Evolutionary conservation across 2,888 invertebrate species (phyloP).

Genomic region (Seladonia tumulorum): DNA sequence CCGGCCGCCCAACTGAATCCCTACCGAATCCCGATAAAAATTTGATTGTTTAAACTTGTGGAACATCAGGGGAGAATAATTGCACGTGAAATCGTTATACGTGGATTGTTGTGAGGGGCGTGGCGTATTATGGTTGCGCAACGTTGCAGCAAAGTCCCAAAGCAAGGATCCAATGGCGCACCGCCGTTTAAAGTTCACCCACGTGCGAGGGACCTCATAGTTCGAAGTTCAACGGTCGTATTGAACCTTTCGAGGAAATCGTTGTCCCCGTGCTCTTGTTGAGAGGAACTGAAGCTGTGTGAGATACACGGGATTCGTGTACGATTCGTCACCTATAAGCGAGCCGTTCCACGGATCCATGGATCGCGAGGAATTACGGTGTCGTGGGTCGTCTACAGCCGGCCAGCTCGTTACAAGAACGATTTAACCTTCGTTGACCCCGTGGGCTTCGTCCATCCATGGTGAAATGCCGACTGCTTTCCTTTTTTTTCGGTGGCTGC

Average conservation of each 20-base stretch:
- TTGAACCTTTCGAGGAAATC: not conserved
- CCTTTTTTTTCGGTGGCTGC: conserved; percentile 42
- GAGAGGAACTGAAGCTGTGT: not conserved
- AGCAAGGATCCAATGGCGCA: not conserved
- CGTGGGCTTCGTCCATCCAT: conserved; percentile 47
- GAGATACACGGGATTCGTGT: conserved; percentile 35
- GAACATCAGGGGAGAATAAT: not conserved
- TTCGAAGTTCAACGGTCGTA: conserved; percentile 1
- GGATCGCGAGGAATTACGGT: conserved; percentile 51
- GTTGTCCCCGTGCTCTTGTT: not conserved
- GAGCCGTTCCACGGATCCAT: not conserved
- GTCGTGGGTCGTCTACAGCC: conserved; percentile 66
- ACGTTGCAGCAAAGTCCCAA: not conserved
- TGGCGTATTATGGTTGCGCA: not conserved
- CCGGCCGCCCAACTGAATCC: no score
- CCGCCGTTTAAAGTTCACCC: not conserved
- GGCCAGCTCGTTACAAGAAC: conserved; percentile 75
- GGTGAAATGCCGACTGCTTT: conserved; percentile 48
- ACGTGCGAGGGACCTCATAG: not conserved
- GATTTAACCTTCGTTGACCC: conserved; percentile 82
- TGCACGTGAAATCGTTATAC: not conserved
- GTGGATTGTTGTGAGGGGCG: not conserved
- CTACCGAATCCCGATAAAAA: no score
- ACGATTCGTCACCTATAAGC: conserved; percentile 35
- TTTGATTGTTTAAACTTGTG: not conserved